These are phyloP conservation scores for Achlya flavicornis DNA, from an alignment of 2,888 invertebrate species.

Conservation along the genomic window DNA sequence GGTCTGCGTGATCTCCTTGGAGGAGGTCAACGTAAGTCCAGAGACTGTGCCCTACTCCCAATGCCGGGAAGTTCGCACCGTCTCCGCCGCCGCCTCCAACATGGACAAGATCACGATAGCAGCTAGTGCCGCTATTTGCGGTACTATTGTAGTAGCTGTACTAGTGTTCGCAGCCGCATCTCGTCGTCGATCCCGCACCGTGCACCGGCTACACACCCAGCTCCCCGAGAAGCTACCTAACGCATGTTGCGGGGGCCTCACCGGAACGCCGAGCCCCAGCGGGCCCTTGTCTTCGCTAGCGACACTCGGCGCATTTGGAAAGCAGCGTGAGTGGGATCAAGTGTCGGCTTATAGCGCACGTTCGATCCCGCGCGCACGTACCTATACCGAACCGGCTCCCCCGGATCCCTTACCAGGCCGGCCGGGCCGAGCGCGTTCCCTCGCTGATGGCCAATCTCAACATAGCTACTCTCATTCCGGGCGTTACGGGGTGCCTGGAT, in stretches of 20 bases:
- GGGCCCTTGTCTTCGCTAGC: conserved; percentile 93
- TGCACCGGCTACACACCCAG: conserved; percentile 89
- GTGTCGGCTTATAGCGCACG: conserved; percentile 96
- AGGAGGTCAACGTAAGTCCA: conserved; percentile 94
- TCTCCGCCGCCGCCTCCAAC: conserved; percentile 91
- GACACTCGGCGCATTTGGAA: conserved; percentile 92
- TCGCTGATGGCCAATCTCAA: conserved; percentile 95
- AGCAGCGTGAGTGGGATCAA: conserved; percentile 89
- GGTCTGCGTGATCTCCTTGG: conserved; percentile 95
- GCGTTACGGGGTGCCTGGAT: conserved; percentile 89
- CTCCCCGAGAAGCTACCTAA: conserved; percentile 89
- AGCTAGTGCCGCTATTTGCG: conserved; percentile 96
- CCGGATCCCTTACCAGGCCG: conserved; percentile 91
- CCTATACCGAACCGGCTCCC: conserved; percentile 86
- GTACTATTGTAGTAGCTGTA: conserved; percentile 95
- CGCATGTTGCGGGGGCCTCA: conserved; percentile 89
- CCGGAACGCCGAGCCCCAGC: conserved; percentile 90
- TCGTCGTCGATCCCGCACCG: conserved; percentile 89
- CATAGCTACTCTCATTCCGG: conserved; percentile 94
- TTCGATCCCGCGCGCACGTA: conserved; percentile 94
- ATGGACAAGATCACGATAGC: conserved; percentile 98
- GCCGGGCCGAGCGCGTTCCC: conserved; percentile 90
- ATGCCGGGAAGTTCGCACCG: conserved; percentile 95
- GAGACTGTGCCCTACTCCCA: conserved; percentile 93
- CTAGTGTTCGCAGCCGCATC: conserved; percentile 95